Base-by-base conservation (phyloP, 2,113 vertebrate species). In the Conger conger region DNA sequence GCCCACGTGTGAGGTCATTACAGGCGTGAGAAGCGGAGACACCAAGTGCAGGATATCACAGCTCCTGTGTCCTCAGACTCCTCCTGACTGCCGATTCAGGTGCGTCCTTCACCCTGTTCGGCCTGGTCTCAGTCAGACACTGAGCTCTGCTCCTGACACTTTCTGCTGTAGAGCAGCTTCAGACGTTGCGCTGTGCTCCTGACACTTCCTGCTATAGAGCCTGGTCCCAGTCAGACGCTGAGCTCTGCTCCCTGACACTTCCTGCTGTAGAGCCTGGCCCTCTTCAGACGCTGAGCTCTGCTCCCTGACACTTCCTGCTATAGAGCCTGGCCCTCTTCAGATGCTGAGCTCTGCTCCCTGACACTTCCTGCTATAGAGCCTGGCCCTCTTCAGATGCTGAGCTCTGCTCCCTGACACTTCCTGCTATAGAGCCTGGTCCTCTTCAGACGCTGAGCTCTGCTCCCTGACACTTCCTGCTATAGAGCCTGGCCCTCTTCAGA, bases 31-130 rank as follows among this genome's bases (percentile, higher is more conserved):
- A 92, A 89, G 91, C 90, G 85, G 87, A 92, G 90, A 88, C 84
- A 20, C 27, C 90, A 92, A 93, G 92, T 93, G 94, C 91, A 92
- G 92, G 92, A 93, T 92, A 88, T 91, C 85, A 87, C 91, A 86
- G 89, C 80, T 78, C 3, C 63, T 45, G 82, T 17, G 57, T 40
- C 30, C 68, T 81, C 27, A 9, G 68, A 38, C 11, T 27, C 18
- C 54, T 80, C 42, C 63, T 81, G 33, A 84, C 45, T 76, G 73
- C 60, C 20, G 38, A 82, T 77, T 37, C 11, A 30, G 76, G 16
- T 30, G 50, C 35, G 2, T 36, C 45, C n/a, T 60, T 20, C n/a
- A 40, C 36, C 30, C n/a, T 7, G n/a, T n/a, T 1, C 13, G n/a
- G 38, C 16, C 11, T n/a, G 79, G 37, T 23, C n/a, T 36, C 17